Conservation (phyloP, 2,888 invertebrate species). For the Globia sparganii region DNA sequence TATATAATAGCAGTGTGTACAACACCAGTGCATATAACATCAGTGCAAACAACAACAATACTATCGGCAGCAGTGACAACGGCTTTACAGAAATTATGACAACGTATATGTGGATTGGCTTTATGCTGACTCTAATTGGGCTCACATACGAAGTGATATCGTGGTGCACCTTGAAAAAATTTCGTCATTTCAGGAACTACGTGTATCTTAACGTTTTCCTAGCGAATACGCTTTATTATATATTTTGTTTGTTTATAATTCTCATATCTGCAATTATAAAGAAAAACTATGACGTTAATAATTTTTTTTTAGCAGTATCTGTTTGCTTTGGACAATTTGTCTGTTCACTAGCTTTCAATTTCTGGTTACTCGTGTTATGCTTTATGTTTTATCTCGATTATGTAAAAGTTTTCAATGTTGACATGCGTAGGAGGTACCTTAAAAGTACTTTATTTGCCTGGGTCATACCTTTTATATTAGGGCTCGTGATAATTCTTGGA, state of each 20-base stretch:
- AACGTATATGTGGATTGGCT: background rate
- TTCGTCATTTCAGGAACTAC: slow-evolving; percentile 3
- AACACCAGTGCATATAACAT: background rate
- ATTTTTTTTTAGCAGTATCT: background rate
- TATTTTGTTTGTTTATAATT: background rate
- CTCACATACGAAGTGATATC: slow-evolving; percentile 1
- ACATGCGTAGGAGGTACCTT: background rate
- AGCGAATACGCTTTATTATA: background rate
- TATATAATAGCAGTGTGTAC: background rate
- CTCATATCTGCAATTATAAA: background rate
- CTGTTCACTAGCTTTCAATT: background rate
- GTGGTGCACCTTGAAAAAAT: slow-evolving; percentile 9
- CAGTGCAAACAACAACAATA: background rate
- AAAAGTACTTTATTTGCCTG: background rate
- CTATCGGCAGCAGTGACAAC: too few relatives aligned
- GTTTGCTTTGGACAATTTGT: background rate
- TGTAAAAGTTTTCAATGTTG: background rate
- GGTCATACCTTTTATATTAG: background rate
- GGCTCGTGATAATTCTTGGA: background rate
- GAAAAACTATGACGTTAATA: background rate
- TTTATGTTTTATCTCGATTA: slow-evolving; percentile 1
- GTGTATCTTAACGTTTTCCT: background rate
- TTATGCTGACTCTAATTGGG: background rate
- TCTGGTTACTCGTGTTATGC: slow-evolving; percentile 3
- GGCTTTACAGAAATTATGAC: too few relatives aligned